Percentiles rank a stretch among this genome's conserved stretches.
Conservation (phyloP, 2,113 vertebrate genomes). For the Grammomys surdaster region DNA sequence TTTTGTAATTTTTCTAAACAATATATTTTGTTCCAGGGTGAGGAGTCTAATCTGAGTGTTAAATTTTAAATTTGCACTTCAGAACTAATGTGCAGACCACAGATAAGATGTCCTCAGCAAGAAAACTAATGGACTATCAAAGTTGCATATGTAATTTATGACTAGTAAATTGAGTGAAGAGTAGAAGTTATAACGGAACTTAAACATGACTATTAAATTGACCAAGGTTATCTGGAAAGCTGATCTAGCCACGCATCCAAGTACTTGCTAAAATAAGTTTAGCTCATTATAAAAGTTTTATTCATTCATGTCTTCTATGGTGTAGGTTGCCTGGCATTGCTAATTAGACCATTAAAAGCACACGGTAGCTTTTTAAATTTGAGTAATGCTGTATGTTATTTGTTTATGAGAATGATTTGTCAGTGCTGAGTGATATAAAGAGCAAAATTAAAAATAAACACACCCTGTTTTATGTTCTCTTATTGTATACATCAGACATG, state of each 20-base stretch:
- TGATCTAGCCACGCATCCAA: slow-evolving; percentile 57
- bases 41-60: slow-evolving; percentile 72
- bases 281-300: slow-evolving; percentile 51
- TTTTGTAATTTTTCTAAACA: slow-evolving; percentile 79
- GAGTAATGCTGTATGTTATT: background rate
- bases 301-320: slow-evolving; percentile 14
- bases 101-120: slow-evolving; percentile 59
- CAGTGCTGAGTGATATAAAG: background rate
- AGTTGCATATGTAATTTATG: slow-evolving; percentile 67
- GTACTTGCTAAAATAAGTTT: slow-evolving; percentile 46
- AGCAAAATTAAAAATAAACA: slow-evolving; percentile 2
- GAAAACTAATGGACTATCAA: slow-evolving; percentile 57
- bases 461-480: background rate
- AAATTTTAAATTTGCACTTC: slow-evolving; percentile 73
- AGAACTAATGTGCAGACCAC: slow-evolving; percentile 67
- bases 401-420: background rate
- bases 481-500: background rate
- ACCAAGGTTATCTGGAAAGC: slow-evolving; percentile 37
- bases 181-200: background rate
- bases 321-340: background rate
- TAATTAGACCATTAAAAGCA: slow-evolving; percentile 7
- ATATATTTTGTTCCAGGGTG: slow-evolving; percentile 77
- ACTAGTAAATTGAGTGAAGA: slow-evolving; percentile 15
- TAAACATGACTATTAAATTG: slow-evolving; percentile 64
- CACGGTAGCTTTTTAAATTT: background rate